Base-by-base conservation (phyloP, 2,113 vertebrate species). In the Leptosomus discolor region DNA sequence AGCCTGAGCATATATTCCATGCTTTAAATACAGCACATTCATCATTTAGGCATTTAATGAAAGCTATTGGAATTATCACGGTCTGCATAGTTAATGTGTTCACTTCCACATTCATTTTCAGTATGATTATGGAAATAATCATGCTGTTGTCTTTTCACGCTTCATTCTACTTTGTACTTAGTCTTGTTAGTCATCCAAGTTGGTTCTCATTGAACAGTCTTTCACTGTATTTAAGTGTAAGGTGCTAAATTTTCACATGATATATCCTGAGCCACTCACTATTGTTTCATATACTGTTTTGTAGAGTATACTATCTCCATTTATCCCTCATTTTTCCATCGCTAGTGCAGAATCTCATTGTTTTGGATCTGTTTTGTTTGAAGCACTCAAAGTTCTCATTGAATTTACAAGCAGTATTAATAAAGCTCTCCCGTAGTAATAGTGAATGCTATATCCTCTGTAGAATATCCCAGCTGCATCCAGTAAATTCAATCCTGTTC, bases 1-100 rank as follows among this genome's bases (percentile, higher is more conserved):
- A 46, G 18, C 30, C 82, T 32, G 6, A 6, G 11, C 37, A 2
- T 8, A 0, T 41, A 48, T 14, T 23, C 37, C 37, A 2, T 26
- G 51, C 41, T 65, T 46, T 50, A 21, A 86, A 58, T 43, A 32
- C 34, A 4, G 22, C 34, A 30, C n/a, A 7, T 37, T n/a, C 9
- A 6, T 64, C 5, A 0, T 46, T 68, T 64, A 15, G 22, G 51
- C n/a, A 17, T 75, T 71, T 39, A 58, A 15, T 76, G 88, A 73
- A 53, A 86, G 37, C 58, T 32, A 1, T 2, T 79, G 85, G 48
- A 51, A 67, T 71, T 48, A 32, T 36, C 39, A 17, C 3, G 6
- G 2, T 12, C 3, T 34, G 7, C 1, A 3, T 9, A 50, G n/a
- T 34, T 32, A n/a, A 57, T 39, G 22, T 65, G 45, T 30, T 63